Evolutionary conservation across 2,888 invertebrate species (phyloP).

Genomic region (Rapana venosa): DNA sequence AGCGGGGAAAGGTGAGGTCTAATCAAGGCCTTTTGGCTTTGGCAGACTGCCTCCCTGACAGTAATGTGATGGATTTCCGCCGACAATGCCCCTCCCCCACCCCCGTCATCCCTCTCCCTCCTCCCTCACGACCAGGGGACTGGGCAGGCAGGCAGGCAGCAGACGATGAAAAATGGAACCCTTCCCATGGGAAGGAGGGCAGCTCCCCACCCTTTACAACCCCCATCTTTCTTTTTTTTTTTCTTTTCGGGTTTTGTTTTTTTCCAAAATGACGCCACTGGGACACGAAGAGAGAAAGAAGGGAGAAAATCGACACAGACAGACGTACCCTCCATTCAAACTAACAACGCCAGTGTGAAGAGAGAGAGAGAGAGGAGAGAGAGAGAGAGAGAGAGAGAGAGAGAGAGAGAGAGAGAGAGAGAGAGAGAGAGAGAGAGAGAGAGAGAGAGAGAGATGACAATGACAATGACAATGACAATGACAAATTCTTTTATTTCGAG

Average conservation of each 20-base stretch:
- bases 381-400: conserved; percentile 9
- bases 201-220: too few relatives aligned
- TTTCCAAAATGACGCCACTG: too few relatives aligned
- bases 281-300: too few relatives aligned
- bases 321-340: too few relatives aligned
- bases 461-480: too few relatives aligned
- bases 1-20: background rate
- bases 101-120: background rate
- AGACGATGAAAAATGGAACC: conserved; percentile 37
- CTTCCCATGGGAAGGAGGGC: background rate
- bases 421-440: conserved; percentile 21
- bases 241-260: too few relatives aligned
- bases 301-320: too few relatives aligned
- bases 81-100: background rate
- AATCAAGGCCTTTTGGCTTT: conserved; percentile 18
- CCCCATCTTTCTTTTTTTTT: too few relatives aligned
- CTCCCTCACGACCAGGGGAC: background rate
- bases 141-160: background rate
- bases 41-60: conserved; percentile 17
- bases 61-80: conserved; percentile 30
- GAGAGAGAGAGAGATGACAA: conserved; percentile 5
- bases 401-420: conserved; percentile 19
- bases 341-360: background rate
- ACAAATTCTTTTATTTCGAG: too few relatives aligned
- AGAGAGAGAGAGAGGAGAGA: conserved; percentile 4